These are phyloP conservation scores for Matsumyia berberina DNA, from an alignment of 2,888 invertebrate genomes.

Conservation along the genomic window DNA sequence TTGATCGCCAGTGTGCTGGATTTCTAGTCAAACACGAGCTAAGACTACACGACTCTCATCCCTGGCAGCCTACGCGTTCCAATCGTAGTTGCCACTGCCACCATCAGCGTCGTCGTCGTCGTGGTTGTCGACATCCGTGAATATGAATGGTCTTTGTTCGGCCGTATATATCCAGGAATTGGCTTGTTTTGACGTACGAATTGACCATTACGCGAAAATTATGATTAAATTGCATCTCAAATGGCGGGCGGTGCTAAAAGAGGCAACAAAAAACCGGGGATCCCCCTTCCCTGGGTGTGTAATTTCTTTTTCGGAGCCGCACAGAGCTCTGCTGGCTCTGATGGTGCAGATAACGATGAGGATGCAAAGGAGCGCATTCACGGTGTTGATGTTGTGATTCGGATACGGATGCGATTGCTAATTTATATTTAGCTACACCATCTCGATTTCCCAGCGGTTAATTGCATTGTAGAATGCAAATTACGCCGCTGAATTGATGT, in stretches of 20 bases:
- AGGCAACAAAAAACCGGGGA: neutral
- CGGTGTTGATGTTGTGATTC: slow-evolving; percentile 68
- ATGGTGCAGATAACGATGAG: slow-evolving; percentile 63
- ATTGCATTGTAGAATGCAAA: slow-evolving; percentile 76
- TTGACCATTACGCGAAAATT: slow-evolving; percentile 74
- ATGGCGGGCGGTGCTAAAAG: slow-evolving; percentile 41
- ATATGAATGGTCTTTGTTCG: slow-evolving; percentile 66
- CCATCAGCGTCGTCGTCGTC: slow-evolving; percentile 17
- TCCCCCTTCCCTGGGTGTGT: slow-evolving; percentile 6
- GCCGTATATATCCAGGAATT: slow-evolving; percentile 69
- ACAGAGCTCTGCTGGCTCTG: slow-evolving; percentile 36
- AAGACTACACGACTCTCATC: slow-evolving; percentile 44
- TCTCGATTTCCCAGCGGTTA: slow-evolving; percentile 70
- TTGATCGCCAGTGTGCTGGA: slow-evolving; percentile 40
- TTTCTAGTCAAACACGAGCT: slow-evolving; percentile 56
- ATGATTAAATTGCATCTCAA: slow-evolving; percentile 74
- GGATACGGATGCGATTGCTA: slow-evolving; percentile 73
- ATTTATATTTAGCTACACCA: slow-evolving; percentile 74
- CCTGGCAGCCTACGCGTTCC: slow-evolving; percentile 58
- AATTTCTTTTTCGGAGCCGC: slow-evolving; percentile 30
- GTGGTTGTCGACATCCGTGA: slow-evolving; percentile 26
- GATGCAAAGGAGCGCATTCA: slow-evolving; percentile 57
- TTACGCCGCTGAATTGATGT: slow-evolving; percentile 70
- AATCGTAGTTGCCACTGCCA: slow-evolving; percentile 30
- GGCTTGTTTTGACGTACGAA: slow-evolving; percentile 75